Evolutionary conservation across 1,140 invertebrate species (phyloP).

Genomic region (Chelonus insularis): DNA sequence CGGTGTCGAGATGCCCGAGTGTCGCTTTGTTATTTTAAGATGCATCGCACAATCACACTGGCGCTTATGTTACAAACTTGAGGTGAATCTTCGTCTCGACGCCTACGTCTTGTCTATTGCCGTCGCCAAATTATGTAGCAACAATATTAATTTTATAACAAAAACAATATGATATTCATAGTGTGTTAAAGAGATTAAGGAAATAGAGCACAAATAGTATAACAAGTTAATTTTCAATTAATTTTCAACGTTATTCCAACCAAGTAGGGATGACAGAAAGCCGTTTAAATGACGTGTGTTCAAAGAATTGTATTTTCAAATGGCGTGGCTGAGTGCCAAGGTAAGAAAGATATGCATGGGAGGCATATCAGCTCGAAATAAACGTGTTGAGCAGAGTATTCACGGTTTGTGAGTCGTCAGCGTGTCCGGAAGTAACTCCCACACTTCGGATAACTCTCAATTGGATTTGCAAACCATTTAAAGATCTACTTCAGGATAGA

Average conservation of each 20-base stretch:
- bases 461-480: too few species aligned
- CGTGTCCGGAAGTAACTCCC: background rate
- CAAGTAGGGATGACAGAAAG: background rate
- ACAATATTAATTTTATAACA: background rate
- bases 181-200: too few species aligned
- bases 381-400: background rate
- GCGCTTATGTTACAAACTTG: constrained; percentile 29
- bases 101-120: constrained; percentile 35
- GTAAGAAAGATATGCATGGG: background rate
- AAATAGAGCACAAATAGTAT: too few species aligned
- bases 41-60: constrained; percentile 25
- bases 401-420: background rate
- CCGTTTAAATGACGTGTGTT: background rate
- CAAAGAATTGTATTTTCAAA: background rate
- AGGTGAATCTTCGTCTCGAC: constrained; percentile 38
- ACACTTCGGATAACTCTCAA: background rate
- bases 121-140: background rate
- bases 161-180: background rate
- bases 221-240: too few species aligned
- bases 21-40: constrained; percentile 37
- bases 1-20: background rate
- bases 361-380: background rate
- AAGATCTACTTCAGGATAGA: too few species aligned
- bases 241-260: background rate
- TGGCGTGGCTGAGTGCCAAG: background rate